Base-by-base conservation (phyloP, 2,797 vertebrate species). In the Arvicola amphibius region DNA sequence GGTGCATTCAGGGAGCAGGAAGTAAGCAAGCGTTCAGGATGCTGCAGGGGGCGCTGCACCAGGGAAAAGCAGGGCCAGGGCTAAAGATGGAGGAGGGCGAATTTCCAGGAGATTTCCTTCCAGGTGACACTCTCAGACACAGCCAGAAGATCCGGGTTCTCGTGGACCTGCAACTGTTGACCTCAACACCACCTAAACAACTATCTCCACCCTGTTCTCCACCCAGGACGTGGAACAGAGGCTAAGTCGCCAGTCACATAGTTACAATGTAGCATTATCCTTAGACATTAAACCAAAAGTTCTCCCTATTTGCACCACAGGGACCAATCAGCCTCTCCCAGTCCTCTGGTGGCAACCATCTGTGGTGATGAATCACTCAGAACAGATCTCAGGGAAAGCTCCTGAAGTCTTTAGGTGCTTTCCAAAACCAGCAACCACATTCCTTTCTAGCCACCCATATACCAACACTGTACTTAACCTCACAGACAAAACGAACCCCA, bases 401-500 rank as follows among this genome's bases (percentile, higher is more conserved):
- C 37, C 17, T 32, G 2, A 86, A 61, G 67, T 43, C 32, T 63
- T 95, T 86, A 56, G 71, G 23, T n/a, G 29, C 10, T 83, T 89
- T 90, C 95, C 65, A 87, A 85, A 93, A 79, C 13, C 25, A 88
- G 25, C 65, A 94, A 46, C 73, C 46, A 63, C 67, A 51, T 48
- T 78, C n/a, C 67, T 97, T 79, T 71, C n/a, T 71, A 51, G 43
- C 23, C 32, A 65, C 71, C 46, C 87, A 85, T 32, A 17, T 77
- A 69, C n/a, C 27, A 48, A 88, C 21, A 88, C 56, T 21, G 7
- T 23, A 78, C 37, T 95, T 89, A 79, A 93, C 56, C 59, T 65
- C 34, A 79, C 56, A 94, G 51, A 69, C 73, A 86, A 91, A 88
- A 95, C 2, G 2, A n/a, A 65, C 83, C 74, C 23, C 74, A 69